Conservation (phyloP, 2,113 vertebrate species). For the Megaceryle torquata region DNA sequence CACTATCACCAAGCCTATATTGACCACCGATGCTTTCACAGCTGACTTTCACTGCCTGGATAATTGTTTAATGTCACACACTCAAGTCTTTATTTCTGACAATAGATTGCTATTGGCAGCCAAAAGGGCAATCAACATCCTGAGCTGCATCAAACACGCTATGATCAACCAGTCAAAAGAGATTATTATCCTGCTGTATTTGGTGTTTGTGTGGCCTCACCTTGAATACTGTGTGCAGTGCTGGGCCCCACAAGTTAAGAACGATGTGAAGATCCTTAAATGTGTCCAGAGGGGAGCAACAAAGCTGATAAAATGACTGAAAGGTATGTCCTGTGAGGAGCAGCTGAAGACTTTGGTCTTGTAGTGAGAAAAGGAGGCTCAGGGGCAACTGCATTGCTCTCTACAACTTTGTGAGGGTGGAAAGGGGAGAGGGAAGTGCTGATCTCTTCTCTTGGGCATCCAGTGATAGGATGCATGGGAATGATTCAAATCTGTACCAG, state of each 20-base stretch:
- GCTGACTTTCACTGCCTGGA: background rate
- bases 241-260: background rate
- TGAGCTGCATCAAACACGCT: background rate
- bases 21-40: background rate
- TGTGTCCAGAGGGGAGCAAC: background rate
- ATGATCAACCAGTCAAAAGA: background rate
- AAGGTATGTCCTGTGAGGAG: background rate
- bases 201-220: rapidly evolving
- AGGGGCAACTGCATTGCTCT: background rate
- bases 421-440: background rate
- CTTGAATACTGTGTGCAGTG: background rate
- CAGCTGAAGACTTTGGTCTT: background rate
- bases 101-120: background rate
- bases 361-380: background rate
- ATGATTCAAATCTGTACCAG: background rate
- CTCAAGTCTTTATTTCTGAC: background rate
- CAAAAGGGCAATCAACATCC: too few relatives aligned
- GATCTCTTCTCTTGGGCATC: background rate
- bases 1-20: background rate
- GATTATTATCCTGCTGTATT: too few relatives aligned
- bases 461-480: background rate
- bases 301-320: background rate
- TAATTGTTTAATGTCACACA: background rate
- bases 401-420: background rate
- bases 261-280: background rate